These are phyloP conservation scores for Cephalopachus bancanus DNA, from an alignment of 2,797 vertebrate genomes.

Conservation along the genomic window DNA sequence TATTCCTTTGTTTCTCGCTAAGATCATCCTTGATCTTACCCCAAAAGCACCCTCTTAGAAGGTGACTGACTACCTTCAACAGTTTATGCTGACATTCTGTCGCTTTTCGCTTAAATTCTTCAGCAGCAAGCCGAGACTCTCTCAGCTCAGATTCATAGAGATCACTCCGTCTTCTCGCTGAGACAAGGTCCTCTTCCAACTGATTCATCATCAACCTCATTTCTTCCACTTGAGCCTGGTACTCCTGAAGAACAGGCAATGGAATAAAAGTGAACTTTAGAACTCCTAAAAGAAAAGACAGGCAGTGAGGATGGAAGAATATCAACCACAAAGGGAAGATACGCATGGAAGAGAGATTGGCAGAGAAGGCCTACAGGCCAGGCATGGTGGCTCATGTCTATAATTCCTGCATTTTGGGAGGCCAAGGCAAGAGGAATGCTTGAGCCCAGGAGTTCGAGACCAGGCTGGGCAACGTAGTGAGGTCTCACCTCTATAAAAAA, in stretches of 20 bases:
- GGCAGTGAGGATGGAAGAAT: slow-evolving; percentile 23
- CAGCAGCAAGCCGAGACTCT: slow-evolving; percentile 95
- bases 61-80: slow-evolving; percentile 93
- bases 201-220: slow-evolving; percentile 98
- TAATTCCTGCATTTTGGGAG: too few species aligned
- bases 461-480: too few species aligned
- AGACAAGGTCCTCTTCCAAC: slow-evolving; percentile 98
- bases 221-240: slow-evolving; percentile 98
- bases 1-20: not conserved
- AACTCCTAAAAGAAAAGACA: slow-evolving; percentile 13
- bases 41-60: not conserved
- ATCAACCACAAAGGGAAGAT: slow-evolving; percentile 58
- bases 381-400: too few species aligned
- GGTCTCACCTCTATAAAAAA: too few species aligned
- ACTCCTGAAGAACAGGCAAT: slow-evolving; percentile 91
- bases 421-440: too few species aligned
- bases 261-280: slow-evolving; percentile 50
- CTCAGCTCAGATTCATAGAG: slow-evolving; percentile 97
- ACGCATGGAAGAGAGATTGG: not conserved
- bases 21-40: not conserved
- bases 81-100: slow-evolving; percentile 96
- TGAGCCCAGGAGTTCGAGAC: too few species aligned
- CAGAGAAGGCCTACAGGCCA: slow-evolving; percentile 60
- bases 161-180: slow-evolving; percentile 97
- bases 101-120: slow-evolving; percentile 97